phyloP scores from a whole-genome alignment of 2,113 vertebrate genomes.

The Phyllostomus hastatus region DNA sequence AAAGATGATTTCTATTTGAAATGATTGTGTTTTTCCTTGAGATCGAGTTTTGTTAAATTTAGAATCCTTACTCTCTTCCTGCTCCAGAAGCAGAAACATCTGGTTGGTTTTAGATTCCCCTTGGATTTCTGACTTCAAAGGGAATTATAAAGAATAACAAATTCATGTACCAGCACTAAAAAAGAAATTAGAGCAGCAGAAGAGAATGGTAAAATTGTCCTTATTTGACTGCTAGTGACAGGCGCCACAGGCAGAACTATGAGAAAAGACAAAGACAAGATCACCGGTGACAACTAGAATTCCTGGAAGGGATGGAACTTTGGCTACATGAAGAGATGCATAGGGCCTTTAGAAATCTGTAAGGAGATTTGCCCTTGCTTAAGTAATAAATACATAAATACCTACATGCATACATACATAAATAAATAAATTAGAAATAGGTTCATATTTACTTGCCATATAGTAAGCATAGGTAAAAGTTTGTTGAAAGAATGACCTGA shows the following conservation, averaged over 20 bases:
- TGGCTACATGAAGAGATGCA: conserved; percentile 18
- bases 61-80: conserved; percentile 80
- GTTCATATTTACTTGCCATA: not conserved
- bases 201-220: conserved; percentile 88
- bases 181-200: conserved; percentile 86
- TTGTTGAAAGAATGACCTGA: conserved; percentile 14
- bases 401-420: not conserved
- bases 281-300: conserved; percentile 59
- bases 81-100: conserved; percentile 87
- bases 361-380: not conserved
- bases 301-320: conserved; percentile 43
- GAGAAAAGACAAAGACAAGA: conserved; percentile 81
- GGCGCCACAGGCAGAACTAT: conserved; percentile 82
- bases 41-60: conserved; percentile 83
- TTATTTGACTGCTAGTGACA: conserved; percentile 89
- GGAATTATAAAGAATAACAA: conserved; percentile 89
- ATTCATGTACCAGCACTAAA: conserved; percentile 86
- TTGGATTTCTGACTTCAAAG: conserved; percentile 91
- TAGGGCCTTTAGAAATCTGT: not conserved
- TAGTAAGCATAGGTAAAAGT: not conserved
- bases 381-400: not conserved
- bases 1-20: conserved; percentile 76
- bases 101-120: conserved; percentile 88
- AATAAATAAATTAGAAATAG: not conserved
- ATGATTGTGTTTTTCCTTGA: conserved; percentile 69